phyloP scores from a whole-genome alignment of 2,888 invertebrate species.

The Ferdinandea cuprea region DNA sequence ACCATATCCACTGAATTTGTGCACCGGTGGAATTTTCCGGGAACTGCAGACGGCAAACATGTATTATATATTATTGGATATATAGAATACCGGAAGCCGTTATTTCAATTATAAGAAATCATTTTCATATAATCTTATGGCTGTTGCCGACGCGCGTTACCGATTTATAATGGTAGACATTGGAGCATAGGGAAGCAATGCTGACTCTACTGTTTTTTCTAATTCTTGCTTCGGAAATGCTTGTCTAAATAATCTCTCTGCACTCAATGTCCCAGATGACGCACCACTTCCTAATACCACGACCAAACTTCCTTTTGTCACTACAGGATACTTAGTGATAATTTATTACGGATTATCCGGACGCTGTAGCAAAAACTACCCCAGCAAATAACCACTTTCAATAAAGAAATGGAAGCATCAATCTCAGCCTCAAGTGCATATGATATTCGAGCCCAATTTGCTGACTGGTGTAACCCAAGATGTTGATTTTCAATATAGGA shows the following conservation, averaged over 20 bases:
- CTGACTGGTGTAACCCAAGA: too few species aligned
- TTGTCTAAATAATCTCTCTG: too few species aligned
- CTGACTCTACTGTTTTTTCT: constrained; percentile 23
- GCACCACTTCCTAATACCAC: constrained; percentile 12
- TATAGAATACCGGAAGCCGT: constrained; percentile 18
- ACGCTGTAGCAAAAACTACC: too few species aligned
- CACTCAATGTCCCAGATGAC: constrained; percentile 2
- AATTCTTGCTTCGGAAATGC: constrained; percentile 10
- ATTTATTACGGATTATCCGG: too few species aligned
- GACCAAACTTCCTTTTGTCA: not conserved
- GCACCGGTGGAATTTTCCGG: constrained; percentile 11
- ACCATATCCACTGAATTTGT: too few species aligned
- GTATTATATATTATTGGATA: too few species aligned
- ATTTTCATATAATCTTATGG: constrained; percentile 25
- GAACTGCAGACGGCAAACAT: not conserved
- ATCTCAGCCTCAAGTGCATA: too few species aligned
- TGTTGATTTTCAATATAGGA: too few species aligned
- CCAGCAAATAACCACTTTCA: too few species aligned
- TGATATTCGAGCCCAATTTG: too few species aligned
- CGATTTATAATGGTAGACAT: constrained; percentile 28
- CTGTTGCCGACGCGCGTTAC: constrained; percentile 24
- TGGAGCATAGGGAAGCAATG: constrained; percentile 27
- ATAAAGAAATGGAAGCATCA: too few species aligned
- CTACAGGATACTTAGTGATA: constrained; percentile 16
- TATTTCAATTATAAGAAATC: constrained; percentile 33